Evolutionary conservation across 2,888 invertebrate genomes (phyloP).

Genomic region (Melieria picta): DNA sequence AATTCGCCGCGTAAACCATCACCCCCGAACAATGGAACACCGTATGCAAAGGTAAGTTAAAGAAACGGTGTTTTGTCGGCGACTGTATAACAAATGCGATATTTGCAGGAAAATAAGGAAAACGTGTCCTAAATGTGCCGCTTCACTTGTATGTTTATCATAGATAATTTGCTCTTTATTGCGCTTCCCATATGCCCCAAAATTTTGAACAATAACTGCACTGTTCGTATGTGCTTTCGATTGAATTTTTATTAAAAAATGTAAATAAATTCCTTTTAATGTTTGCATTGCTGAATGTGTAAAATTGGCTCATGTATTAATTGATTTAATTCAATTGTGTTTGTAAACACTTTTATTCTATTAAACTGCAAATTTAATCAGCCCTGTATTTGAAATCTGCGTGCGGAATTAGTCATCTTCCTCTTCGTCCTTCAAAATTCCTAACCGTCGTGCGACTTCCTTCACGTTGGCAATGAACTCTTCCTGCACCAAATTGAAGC

Average conservation of each 20-base stretch:
- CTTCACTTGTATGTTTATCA: too few relatives aligned
- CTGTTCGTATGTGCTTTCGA: too few relatives aligned
- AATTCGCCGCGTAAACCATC: constrained; percentile 49
- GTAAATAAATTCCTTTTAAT: too few relatives aligned
- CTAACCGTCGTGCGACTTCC: constrained; percentile 83
- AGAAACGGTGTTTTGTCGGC: background rate
- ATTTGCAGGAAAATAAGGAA: constrained; percentile 54
- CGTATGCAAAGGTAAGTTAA: constrained; percentile 30
- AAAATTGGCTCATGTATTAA: too few relatives aligned
- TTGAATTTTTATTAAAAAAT: too few relatives aligned
- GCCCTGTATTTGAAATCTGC: too few relatives aligned
- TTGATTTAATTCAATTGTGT: background rate
- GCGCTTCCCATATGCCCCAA: too few relatives aligned
- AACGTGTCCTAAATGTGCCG: constrained; percentile 42
- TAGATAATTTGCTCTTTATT: too few relatives aligned
- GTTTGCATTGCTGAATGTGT: too few relatives aligned
- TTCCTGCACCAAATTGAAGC: constrained; percentile 95
- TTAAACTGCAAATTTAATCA: too few relatives aligned
- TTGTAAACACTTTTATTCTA: background rate
- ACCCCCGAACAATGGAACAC: constrained; percentile 44
- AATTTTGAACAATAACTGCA: too few relatives aligned
- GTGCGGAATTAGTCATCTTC: constrained; percentile 65
- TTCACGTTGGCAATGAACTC: constrained; percentile 91
- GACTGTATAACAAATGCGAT: background rate
- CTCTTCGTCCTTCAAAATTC: constrained; percentile 84